Conservation (phyloP, 1,140 invertebrate genomes). For the Drosophila ficusphila region DNA sequence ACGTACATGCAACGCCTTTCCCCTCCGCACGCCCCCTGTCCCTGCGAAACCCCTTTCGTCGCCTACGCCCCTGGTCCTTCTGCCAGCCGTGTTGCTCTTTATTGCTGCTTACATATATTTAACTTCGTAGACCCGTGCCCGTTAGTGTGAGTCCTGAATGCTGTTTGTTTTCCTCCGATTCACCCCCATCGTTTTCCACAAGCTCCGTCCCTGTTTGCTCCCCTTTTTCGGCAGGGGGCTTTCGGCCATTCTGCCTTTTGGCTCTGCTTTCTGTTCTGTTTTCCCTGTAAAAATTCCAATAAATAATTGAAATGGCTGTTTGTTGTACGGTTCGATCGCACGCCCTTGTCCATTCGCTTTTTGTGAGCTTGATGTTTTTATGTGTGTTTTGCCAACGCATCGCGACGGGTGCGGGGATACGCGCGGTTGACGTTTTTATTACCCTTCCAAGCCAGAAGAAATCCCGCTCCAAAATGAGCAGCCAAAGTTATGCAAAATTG, state of each 20-base stretch:
- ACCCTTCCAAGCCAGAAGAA: slow-evolving; percentile 11
- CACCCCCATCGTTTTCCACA: neutral
- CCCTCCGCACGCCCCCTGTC: neutral
- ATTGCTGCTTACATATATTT: slow-evolving; percentile 46
- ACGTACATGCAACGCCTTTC: neutral
- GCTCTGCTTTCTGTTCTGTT: slow-evolving; percentile 41
- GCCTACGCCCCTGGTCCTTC: neutral
- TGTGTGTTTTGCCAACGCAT: slow-evolving; percentile 50
- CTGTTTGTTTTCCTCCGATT: slow-evolving; percentile 24
- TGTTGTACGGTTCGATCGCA: slow-evolving; percentile 33
- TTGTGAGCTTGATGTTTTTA: slow-evolving; percentile 53
- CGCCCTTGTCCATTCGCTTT: slow-evolving; percentile 22
- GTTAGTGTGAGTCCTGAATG: slow-evolving; percentile 7
- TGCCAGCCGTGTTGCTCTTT: slow-evolving; percentile 30
- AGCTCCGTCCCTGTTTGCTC: neutral
- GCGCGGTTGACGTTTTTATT: slow-evolving; percentile 62
- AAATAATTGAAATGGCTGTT: slow-evolving; percentile 80
- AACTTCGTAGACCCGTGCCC: slow-evolving; percentile 30
- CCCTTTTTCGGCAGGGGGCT: slow-evolving; percentile 39
- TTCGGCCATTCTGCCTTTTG: slow-evolving; percentile 36
- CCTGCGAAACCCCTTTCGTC: slow-evolving; percentile 3
- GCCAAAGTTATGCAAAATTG: slow-evolving; percentile 36
- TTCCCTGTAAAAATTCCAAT: slow-evolving; percentile 80
- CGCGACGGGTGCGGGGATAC: slow-evolving; percentile 1
- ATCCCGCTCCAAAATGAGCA: slow-evolving; percentile 16